These are phyloP conservation scores for Alviniconcha strummeri DNA, from an alignment of 2,888 invertebrate genomes.

Conservation along the genomic window DNA sequence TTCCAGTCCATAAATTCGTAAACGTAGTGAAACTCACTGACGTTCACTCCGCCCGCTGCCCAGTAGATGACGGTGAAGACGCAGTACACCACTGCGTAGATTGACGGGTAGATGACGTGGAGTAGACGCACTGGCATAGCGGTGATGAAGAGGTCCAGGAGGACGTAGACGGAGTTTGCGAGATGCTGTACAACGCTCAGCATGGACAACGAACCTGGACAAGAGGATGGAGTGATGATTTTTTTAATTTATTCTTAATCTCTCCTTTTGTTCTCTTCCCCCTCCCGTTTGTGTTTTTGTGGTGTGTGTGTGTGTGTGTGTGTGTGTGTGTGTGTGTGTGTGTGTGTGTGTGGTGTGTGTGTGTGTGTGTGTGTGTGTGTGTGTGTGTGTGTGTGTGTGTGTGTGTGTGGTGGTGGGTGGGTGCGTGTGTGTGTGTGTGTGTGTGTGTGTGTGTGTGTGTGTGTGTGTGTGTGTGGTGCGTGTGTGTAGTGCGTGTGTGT, in stretches of 20 bases:
- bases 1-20: conserved; percentile 84
- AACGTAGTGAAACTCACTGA: conserved; percentile 80
- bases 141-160: conserved; percentile 55
- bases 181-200: conserved; percentile 52
- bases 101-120: conserved; percentile 54
- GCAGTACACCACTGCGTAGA: conserved; percentile 53
- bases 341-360: background rate
- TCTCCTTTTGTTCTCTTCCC: background rate
- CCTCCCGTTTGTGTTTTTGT: background rate
- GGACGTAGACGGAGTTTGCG: conserved; percentile 54
- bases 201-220: conserved; percentile 40
- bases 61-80: conserved; percentile 61
- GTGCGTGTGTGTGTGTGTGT: no score
- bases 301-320: background rate
- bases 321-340: background rate
- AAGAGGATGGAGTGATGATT: background rate
- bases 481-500: no score
- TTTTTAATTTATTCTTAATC: no score
- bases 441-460: no score
- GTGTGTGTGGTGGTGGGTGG: no score
- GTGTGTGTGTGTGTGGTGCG: no score
- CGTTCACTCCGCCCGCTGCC: conserved; percentile 79
- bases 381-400: no score
- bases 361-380: background rate
- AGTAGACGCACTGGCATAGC: conserved; percentile 58